Evolutionary conservation across 2,113 vertebrate species (phyloP).

Genomic region (Menidia beryllina): DNA sequence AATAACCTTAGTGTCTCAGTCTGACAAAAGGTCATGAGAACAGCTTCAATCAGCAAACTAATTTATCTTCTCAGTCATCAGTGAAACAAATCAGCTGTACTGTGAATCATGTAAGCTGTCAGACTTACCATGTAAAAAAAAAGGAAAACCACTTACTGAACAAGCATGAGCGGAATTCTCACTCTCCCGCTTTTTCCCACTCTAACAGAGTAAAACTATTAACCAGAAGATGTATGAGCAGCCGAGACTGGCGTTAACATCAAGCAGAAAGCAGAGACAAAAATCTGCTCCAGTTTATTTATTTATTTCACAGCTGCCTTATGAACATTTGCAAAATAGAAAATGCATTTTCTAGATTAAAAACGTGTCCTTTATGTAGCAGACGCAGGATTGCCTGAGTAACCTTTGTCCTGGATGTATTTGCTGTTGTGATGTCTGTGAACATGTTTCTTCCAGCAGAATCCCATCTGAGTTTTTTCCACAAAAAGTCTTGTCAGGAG

Average conservation of each 20-base stretch:
- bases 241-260: background rate
- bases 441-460: background rate
- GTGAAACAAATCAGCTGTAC: constrained; percentile 39
- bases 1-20: constrained; percentile 20
- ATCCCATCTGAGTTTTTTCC: background rate
- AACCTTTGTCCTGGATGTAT: background rate
- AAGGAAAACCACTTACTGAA: constrained; percentile 24
- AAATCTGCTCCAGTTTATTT: too few relatives aligned
- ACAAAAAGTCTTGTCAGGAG: too few relatives aligned
- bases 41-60: constrained; percentile 61
- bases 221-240: constrained; percentile 1
- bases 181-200: background rate
- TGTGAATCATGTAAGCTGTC: constrained; percentile 33
- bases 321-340: background rate
- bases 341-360: background rate
- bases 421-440: background rate
- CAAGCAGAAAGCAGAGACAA: background rate
- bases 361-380: too few relatives aligned
- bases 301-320: background rate
- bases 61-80: constrained; percentile 53
- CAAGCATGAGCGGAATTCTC: constrained; percentile 2
- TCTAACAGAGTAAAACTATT: constrained; percentile 15
- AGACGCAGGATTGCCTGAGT: too few relatives aligned
- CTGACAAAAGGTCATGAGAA: constrained; percentile 41
- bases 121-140: constrained; percentile 39